Percentiles rank a stretch among this genome's conserved stretches.
These are phyloP conservation scores for Gambusia holbrooki DNA, from an alignment of 2,113 vertebrate genomes.

Conservation along the genomic window DNA sequence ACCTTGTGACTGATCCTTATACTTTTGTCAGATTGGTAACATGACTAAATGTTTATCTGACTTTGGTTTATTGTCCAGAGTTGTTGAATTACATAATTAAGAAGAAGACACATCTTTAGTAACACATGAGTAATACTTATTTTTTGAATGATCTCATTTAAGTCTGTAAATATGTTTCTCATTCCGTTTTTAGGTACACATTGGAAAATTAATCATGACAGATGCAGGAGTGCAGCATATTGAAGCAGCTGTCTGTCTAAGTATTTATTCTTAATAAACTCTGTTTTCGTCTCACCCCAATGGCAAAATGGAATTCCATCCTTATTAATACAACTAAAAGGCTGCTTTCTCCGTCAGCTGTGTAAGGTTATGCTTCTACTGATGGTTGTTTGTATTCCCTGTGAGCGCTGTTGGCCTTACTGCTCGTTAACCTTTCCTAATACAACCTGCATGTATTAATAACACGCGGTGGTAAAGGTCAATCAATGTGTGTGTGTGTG, in stretches of 20 bases:
- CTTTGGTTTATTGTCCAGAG: too few relatives aligned
- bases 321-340: not conserved
- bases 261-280: not conserved
- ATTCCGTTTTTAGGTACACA: not conserved
- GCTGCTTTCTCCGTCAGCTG: constrained; percentile 22
- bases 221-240: not conserved
- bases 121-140: not conserved
- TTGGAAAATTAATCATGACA: not conserved
- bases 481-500: constrained; percentile 62
- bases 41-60: too few relatives aligned
- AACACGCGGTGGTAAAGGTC: constrained; percentile 78
- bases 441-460: constrained; percentile 79
- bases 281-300: not conserved
- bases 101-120: not conserved
- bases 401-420: constrained; percentile 54
- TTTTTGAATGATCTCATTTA: not conserved
- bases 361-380: constrained; percentile 10
- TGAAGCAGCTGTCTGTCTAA: not conserved
- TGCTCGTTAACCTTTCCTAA: constrained; percentile 82
- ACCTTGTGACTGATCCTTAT: too few relatives aligned
- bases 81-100: too few relatives aligned
- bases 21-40: too few relatives aligned
- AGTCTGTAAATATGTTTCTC: not conserved
- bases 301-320: not conserved
- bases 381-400: constrained; percentile 66